Conservation (phyloP, 2,113 vertebrate species). For the Poeciliopsis turrubarensis region DNA sequence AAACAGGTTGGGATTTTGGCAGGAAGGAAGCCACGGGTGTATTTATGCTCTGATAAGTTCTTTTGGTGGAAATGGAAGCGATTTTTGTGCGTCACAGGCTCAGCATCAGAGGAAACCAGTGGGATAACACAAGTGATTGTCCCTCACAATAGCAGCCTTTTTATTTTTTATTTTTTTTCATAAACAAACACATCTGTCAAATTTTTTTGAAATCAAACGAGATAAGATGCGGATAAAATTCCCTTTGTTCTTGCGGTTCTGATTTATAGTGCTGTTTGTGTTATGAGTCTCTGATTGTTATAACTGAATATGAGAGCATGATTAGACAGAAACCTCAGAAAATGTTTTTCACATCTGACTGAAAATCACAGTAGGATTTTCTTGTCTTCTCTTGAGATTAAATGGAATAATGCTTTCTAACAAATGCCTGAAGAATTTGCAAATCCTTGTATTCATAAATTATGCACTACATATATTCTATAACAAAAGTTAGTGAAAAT, state of each 20-base stretch:
- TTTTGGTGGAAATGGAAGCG: slow-evolving; percentile 77
- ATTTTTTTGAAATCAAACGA: slow-evolving; percentile 60
- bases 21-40: slow-evolving; percentile 79
- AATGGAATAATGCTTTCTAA: slow-evolving; percentile 60
- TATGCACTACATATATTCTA: slow-evolving; percentile 46
- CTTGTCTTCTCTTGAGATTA: slow-evolving; percentile 50
- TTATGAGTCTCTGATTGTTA: slow-evolving; percentile 35
- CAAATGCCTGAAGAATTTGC: slow-evolving; percentile 47
- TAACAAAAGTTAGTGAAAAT: slow-evolving; percentile 35
- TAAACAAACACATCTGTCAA: slow-evolving; percentile 56
- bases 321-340: slow-evolving; percentile 63
- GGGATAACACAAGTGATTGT: slow-evolving; percentile 70
- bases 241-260: slow-evolving; percentile 47
- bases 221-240: slow-evolving; percentile 49
- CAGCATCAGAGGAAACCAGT: slow-evolving; percentile 67
- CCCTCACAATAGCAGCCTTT: slow-evolving; percentile 59
- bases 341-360: slow-evolving; percentile 60
- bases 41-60: slow-evolving; percentile 79
- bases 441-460: slow-evolving; percentile 56
- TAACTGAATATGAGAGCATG: slow-evolving; percentile 66
- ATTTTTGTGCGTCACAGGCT: slow-evolving; percentile 75
- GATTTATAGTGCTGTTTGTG: slow-evolving; percentile 43
- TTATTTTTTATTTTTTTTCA: not conserved
- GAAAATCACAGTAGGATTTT: slow-evolving; percentile 60
- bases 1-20: slow-evolving; percentile 63